phyloP scores from a whole-genome alignment of 2,113 vertebrate genomes.

The Lamprologus sp. region DNA sequence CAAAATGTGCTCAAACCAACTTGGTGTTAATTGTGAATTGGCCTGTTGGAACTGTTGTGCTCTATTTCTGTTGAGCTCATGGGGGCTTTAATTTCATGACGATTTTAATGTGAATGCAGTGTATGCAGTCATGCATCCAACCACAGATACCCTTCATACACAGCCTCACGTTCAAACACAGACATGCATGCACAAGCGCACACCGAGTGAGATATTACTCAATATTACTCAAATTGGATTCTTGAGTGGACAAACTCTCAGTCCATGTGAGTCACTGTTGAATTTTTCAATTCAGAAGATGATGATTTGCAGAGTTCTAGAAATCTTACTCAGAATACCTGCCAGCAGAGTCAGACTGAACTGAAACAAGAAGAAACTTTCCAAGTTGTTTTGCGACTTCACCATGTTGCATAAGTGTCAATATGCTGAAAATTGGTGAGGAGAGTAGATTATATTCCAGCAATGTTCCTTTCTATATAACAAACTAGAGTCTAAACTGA shows the following conservation, averaged over 20 bases:
- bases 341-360: slow-evolving; percentile 1
- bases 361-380: not conserved
- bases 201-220: not conserved
- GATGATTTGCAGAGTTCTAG: not conserved
- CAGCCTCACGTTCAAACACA: not conserved
- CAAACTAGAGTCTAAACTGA: not conserved
- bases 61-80: not conserved
- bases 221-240: not conserved
- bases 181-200: not conserved
- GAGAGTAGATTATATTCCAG: not conserved
- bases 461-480: not conserved
- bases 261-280: not conserved
- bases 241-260: not conserved
- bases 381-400: not conserved
- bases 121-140: not conserved
- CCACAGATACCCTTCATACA: not conserved
- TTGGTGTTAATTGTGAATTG: not conserved
- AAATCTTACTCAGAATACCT: slow-evolving; percentile 1
- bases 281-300: slow-evolving; percentile 8
- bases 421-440: not conserved
- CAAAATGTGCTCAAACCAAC: not conserved
- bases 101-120: not conserved
- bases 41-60: not conserved
- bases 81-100: not conserved
- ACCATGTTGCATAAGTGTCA: not conserved